Evolutionary conservation across 2,113 vertebrate species (phyloP), one percentile per base, ranked within the genome.

Genomic region (Hirundichthys speculiger): DNA sequence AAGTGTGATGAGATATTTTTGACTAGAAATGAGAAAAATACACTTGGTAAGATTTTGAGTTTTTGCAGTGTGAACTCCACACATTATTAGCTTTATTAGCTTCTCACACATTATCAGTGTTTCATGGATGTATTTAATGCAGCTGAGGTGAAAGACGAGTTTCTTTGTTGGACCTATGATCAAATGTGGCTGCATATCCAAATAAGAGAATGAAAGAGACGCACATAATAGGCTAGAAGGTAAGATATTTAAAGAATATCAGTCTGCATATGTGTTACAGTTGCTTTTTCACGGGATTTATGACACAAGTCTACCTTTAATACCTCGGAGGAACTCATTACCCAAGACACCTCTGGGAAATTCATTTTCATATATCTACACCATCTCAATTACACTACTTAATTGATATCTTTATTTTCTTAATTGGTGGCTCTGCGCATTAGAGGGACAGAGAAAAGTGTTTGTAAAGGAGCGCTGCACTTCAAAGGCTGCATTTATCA

Each of bases 401-500:
- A 93, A 93, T 91, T 93, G 90, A 92, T 92, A 91, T 92, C 86
- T 89, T 81, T 88, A 90, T 91, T 93, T 91, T 75, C 87, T 79
- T 92, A 93, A 92, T 92, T 90, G 86, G 71, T 64, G 60, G 64
- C 79, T 81, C 88, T 66, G 59, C 77, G 73, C 42, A 49, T 75
- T 50, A 8, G 63, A 11, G 47, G 52, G 47, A 72, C 25, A 70
- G 69, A 48, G 43, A 68, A 30, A 51, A 61, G 71, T 39, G 27
- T 70, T 72, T 40, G 40, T 10, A 21, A 42, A 48, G 56, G 30
- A 40, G 43, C 24, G 13, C 15, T 16, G 0, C 63, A 53, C 64
- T 74, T 82, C 69, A 83, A 60, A 81, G 63, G 20, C 41, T 50
- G 50, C 50, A 79, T 80, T 77, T n/a, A 64, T 67, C 69, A 69